Evolutionary conservation across 2,888 invertebrate genomes (phyloP).

Genomic region (Sepiola atlantica): DNA sequence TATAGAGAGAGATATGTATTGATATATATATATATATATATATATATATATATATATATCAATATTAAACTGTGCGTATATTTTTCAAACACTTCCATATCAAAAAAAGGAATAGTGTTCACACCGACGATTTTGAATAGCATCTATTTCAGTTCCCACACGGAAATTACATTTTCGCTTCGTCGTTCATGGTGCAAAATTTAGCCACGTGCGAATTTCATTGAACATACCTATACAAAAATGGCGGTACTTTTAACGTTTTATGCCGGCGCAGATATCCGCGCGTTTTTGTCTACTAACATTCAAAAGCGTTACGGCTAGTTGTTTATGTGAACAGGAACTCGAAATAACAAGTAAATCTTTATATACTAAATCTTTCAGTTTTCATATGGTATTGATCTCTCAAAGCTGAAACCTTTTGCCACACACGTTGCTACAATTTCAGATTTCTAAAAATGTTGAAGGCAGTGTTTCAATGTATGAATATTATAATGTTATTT

Average conservation of each 20-base stretch:
- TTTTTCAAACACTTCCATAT: neutral
- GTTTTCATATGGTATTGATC: too few species aligned
- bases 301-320: neutral
- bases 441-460: too few species aligned
- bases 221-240: neutral
- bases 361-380: too few species aligned
- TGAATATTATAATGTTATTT: too few species aligned
- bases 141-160: constrained; percentile 20
- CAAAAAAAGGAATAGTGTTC: neutral
- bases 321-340: neutral
- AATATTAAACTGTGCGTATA: neutral
- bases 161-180: constrained; percentile 22
- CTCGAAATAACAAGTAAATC: neutral
- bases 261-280: neutral
- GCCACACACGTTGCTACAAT: too few species aligned
- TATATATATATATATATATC: neutral
- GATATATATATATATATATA: neutral
- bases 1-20: neutral
- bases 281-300: neutral
- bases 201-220: neutral
- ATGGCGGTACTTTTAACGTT: neutral
- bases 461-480: too few species aligned
- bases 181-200: neutral
- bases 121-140: neutral
- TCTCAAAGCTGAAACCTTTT: too few species aligned